Percentiles rank a stretch among this genome's conserved stretches.
phyloP scores from a whole-genome alignment of 2,888 invertebrate species.

The Apodemia duryi region DNA sequence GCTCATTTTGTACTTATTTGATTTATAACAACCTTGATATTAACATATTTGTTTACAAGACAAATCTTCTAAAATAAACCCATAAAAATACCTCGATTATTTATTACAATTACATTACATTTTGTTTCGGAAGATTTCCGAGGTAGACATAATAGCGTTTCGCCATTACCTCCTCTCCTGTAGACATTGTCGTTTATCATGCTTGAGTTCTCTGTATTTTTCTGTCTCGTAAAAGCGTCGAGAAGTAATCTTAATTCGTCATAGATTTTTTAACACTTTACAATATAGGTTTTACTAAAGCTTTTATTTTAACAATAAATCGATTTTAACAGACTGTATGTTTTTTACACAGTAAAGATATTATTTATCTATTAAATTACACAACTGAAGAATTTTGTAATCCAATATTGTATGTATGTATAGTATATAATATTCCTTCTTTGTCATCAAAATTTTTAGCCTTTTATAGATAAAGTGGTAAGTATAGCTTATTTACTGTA shows the following conservation, averaged over 20 bases:
- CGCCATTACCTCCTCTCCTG: background rate
- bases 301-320: background rate
- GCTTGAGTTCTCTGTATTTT: constrained; percentile 2
- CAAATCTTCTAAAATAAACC: background rate
- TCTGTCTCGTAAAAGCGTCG: constrained; percentile 13
- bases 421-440: too few species aligned
- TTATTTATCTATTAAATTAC: too few species aligned
- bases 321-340: background rate
- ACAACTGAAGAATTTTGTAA: too few species aligned
- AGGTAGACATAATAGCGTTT: background rate
- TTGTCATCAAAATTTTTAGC: too few species aligned
- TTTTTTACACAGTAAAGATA: background rate
- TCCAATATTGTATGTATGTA: too few species aligned
- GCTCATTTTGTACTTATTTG: background rate
- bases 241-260: constrained; percentile 50
- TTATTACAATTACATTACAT: constrained; percentile 10
- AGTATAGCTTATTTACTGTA: too few species aligned
- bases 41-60: background rate
- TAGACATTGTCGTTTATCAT: constrained; percentile 12
- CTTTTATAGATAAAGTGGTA: too few species aligned
- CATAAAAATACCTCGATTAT: constrained; percentile 14
- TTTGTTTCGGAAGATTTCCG: constrained; percentile 6
- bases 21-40: background rate
- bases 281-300: constrained; percentile 37
- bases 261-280: constrained; percentile 54